Evolutionary conservation across 2,888 invertebrate genomes (phyloP), one percentile per base, ranked within the genome.

Genomic region (Drosophila kokeensis): DNA sequence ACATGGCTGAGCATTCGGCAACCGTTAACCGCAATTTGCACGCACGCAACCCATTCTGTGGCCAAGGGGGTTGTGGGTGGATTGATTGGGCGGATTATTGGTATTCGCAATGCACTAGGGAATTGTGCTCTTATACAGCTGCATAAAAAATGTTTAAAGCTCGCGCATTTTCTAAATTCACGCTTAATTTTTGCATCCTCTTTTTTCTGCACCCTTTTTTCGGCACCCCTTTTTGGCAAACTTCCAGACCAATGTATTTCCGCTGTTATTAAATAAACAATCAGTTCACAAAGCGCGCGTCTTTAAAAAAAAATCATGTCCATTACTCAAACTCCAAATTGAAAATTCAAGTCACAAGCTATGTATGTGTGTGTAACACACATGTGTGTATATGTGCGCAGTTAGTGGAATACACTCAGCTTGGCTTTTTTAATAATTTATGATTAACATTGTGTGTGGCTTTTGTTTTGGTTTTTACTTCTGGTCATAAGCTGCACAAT

Each of bases 241-340:
- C 64, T 77, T 69, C 21, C 79, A 73, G 74, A 50, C 63, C 73
- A 69, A 62, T 82, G 73, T 65, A 63, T 69, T 82, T 79, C 83
- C 86, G 76, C 60, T 45, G 63, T 45, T 71, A 71, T 71, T 84
- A 71, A 84, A 84, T 90, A 86, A 84, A 74, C 77, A 88, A 84
- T 80, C 70, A 62, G 83, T 48, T 69, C 34, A 64, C 59, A 58
- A 67, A 32, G 62, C 54, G 69, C 60, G 79, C 69, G 29, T 21
- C 60, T 49, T 68, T 36, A 65, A 68, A 77, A 68, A 77, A 62
- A 68, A 59, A 53, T 21, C 40, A 48, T 69, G 63, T 69, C 79
- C 79, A 85, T 81, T 83, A 83, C 90, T 80, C 87, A 80, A 88
- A 86, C 89, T 73, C 70, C 50, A 69, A 61, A 73, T 68, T 68